phyloP scores from a whole-genome alignment of 2,888 invertebrate genomes.

The Sisyra nigra region DNA sequence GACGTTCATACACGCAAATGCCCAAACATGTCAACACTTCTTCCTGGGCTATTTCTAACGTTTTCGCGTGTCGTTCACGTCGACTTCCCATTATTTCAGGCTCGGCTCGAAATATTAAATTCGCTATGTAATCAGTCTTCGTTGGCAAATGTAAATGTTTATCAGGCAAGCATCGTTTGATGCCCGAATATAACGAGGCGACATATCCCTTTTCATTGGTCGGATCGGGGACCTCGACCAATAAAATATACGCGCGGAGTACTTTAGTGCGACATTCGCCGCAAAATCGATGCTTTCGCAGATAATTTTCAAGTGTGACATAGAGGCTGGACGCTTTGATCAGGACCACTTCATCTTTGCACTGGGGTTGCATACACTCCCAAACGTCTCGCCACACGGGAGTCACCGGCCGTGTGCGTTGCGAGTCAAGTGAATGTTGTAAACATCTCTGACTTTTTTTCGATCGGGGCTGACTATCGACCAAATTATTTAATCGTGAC shows the following conservation, averaged over 20 bases:
- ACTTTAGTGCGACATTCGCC: conserved; percentile 89
- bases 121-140: conserved; percentile 76
- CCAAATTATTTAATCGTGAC: conserved; percentile 56
- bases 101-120: conserved; percentile 77
- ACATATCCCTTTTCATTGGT: conserved; percentile 82
- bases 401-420: conserved; percentile 53
- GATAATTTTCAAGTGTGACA: conserved; percentile 74
- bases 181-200: conserved; percentile 53
- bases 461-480: conserved; percentile 66
- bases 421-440: conserved; percentile 79
- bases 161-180: conserved; percentile 70
- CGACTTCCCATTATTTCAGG: conserved; percentile 80
- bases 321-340: conserved; percentile 74
- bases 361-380: conserved; percentile 68
- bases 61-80: conserved; percentile 87
- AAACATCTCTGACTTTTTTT: conserved; percentile 82
- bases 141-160: conserved; percentile 78
- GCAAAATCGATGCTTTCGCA: conserved; percentile 87
- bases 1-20: conserved; percentile 79
- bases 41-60: conserved; percentile 92
- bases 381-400: conserved; percentile 70
- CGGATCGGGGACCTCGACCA: conserved; percentile 71
- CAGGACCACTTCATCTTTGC: conserved; percentile 70
- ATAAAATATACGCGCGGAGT: conserved; percentile 63
- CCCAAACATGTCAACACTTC: conserved; percentile 91